These are phyloP conservation scores for Agriopis aurantiaria DNA, from an alignment of 2,888 invertebrate genomes.

Conservation along the genomic window DNA sequence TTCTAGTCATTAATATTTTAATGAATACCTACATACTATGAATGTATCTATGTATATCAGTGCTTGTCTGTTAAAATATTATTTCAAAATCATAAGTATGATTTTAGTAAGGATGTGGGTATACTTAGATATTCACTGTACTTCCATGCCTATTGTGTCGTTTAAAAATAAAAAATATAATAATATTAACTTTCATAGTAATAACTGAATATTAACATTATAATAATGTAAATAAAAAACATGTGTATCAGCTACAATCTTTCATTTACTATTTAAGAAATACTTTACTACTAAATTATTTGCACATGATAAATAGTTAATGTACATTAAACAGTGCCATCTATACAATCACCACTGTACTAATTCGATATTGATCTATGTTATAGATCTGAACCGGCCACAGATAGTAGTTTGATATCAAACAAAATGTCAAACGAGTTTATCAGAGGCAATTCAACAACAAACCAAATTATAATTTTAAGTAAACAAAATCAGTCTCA, in stretches of 20 bases:
- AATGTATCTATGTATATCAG: conserved; percentile 36
- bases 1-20: conserved; percentile 41
- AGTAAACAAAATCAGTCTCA: background rate
- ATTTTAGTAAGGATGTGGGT: conserved; percentile 32
- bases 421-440: conserved; percentile 4
- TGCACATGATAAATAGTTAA: background rate
- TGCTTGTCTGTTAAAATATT: conserved; percentile 33
- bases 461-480: background rate
- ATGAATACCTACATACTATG: conserved; percentile 34
- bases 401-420: background rate
- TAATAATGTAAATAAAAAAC: conserved; percentile 73
- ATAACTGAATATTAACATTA: conserved; percentile 59
- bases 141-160: conserved; percentile 61
- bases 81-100: conserved; percentile 20
- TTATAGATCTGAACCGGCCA: background rate
- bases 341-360: conserved; percentile 10
- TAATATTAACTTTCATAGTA: conserved; percentile 61
- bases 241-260: conserved; percentile 71
- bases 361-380: background rate
- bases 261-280: conserved; percentile 47
- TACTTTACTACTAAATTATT: too few species aligned
- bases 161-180: conserved; percentile 51
- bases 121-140: conserved; percentile 28
- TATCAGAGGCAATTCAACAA: background rate
- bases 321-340: conserved; percentile 8